These are phyloP conservation scores for Amphipoea oculea DNA, from an alignment of 2,888 invertebrate species.

Conservation along the genomic window DNA sequence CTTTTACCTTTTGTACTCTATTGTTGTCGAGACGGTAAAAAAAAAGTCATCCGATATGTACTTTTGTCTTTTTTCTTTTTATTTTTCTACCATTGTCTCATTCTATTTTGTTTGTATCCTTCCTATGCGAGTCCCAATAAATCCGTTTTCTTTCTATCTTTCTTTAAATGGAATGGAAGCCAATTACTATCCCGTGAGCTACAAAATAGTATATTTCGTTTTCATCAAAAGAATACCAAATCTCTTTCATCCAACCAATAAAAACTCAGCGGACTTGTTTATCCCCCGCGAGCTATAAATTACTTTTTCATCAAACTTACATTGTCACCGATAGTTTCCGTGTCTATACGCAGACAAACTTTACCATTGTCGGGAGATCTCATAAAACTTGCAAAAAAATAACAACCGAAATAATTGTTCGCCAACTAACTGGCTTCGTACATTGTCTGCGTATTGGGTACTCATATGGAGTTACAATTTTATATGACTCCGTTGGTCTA, in stretches of 20 bases:
- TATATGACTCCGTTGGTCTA: neutral
- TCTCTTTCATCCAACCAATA: conserved; percentile 18
- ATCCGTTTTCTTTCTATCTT: neutral
- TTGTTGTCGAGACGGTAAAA: too few species aligned
- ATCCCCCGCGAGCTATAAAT: conserved; percentile 36
- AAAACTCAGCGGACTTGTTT: conserved; percentile 18
- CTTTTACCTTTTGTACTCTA: too few species aligned
- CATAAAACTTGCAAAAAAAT: conserved; percentile 41
- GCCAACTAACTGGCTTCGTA: neutral
- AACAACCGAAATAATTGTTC: conserved; percentile 29
- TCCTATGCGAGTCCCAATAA: neutral
- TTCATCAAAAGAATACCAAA: conserved; percentile 10
- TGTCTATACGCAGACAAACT: conserved; percentile 14
- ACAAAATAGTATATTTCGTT: conserved; percentile 2
- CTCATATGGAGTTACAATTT: too few species aligned
- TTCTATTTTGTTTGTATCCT: neutral
- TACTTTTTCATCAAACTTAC: conserved; percentile 53
- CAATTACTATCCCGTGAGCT: neutral
- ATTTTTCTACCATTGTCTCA: neutral
- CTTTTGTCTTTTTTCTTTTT: neutral
- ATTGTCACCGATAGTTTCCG: conserved; percentile 30
- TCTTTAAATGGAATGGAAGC: neutral
- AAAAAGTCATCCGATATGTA: too few species aligned
- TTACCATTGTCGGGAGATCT: conserved; percentile 5
- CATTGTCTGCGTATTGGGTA: neutral